Percentiles rank a stretch among this genome's conserved stretches.
These are phyloP conservation scores for Florisuga fusca DNA, from an alignment of 2,797 vertebrate species.

Conservation along the genomic window DNA sequence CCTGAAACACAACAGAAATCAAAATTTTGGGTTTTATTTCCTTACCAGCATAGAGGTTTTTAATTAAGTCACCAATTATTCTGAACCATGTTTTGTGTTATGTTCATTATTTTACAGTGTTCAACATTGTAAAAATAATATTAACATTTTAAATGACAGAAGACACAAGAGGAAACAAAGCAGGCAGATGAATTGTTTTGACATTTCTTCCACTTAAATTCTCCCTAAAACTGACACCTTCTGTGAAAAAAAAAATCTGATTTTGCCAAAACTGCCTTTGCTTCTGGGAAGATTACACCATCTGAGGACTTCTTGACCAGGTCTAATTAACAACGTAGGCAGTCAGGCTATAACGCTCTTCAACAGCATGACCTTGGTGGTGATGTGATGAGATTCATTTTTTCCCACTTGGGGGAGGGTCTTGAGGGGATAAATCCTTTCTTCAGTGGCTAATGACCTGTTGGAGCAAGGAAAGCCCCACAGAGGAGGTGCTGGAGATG, in stretches of 20 bases:
- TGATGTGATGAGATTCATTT: background rate
- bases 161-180: constrained; percentile 22
- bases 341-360: background rate
- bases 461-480: background rate
- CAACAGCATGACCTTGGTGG: background rate
- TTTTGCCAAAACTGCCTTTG: constrained; percentile 12
- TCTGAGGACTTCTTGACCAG: constrained; percentile 10
- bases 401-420: background rate
- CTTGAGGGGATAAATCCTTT: background rate
- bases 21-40: background rate
- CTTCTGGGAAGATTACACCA: background rate
- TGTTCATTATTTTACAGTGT: background rate
- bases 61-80: background rate
- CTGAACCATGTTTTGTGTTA: constrained; percentile 25
- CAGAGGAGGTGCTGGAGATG: background rate
- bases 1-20: background rate
- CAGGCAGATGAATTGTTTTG: constrained; percentile 19
- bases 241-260: constrained; percentile 16
- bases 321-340: background rate
- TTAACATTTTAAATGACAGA: background rate
- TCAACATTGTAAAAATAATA: background rate
- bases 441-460: background rate
- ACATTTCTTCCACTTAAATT: background rate
- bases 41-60: background rate
- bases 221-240: background rate